A percentile compares a stretch with the other conserved stretches of the same genome.
These are phyloP conservation scores for Takifugu ocellatus DNA, from an alignment of 2,797 vertebrate species.

Conservation along the genomic window DNA sequence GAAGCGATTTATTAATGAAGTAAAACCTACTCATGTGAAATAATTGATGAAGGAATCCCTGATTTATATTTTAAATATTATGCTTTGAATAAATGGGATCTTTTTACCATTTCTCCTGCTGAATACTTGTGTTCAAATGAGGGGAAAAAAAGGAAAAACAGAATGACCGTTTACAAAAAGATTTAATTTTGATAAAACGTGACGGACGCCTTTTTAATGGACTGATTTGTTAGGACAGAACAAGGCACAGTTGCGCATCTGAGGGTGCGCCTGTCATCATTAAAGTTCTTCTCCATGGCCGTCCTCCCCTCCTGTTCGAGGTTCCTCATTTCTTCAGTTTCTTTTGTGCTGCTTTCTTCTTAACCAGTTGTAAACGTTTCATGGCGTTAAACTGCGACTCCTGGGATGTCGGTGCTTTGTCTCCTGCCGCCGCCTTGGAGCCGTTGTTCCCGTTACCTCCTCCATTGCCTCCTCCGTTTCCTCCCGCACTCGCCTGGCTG, in stretches of 20 bases:
- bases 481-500: conserved; percentile 54
- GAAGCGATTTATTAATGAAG: conserved; percentile 44
- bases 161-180: conserved; percentile 34
- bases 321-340: conserved; percentile 88
- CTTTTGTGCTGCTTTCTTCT: conserved; percentile 98
- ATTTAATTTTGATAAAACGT: conserved; percentile 63
- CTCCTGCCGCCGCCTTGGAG: conserved; percentile 74
- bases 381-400: conserved; percentile 95
- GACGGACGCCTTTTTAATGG: conserved; percentile 33
- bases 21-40: conserved; percentile 35
- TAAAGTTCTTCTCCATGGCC: conserved; percentile 40
- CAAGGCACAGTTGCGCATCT: conserved; percentile 41
- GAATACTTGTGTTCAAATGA: not conserved
- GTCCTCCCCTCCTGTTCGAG: not conserved
- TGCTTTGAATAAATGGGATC: conserved; percentile 44
- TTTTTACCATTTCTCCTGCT: not conserved
- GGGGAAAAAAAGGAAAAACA: conserved; percentile 1
- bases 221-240: conserved; percentile 43
- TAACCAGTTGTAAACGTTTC: conserved; percentile 95
- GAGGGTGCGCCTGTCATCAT: conserved; percentile 23
- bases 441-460: conserved; percentile 70
- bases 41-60: conserved; percentile 33
- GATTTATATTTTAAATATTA: conserved; percentile 35
- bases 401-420: conserved; percentile 90
- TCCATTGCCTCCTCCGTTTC: conserved; percentile 67